phyloP scores from a whole-genome alignment of 2,888 invertebrate species.

The Gandaritis pyraliata region DNA sequence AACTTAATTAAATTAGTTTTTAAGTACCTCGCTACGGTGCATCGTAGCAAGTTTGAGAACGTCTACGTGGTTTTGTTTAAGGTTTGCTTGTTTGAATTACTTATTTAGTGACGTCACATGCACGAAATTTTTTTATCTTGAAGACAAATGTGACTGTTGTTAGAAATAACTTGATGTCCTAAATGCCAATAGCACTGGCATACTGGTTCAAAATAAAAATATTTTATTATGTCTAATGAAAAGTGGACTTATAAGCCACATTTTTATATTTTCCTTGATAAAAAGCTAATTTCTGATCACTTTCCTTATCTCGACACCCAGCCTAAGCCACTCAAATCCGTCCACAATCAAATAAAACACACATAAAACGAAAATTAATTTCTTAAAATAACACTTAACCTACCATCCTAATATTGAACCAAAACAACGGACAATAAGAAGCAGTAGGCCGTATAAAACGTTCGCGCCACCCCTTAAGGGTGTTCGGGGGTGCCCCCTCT shows the following conservation, averaged over 20 bases:
- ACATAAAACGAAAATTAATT: constrained; percentile 53
- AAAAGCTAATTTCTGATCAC: constrained; percentile 15
- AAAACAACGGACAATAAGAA: constrained; percentile 79
- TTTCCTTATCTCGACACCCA: constrained; percentile 17
- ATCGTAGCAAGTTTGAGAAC: constrained; percentile 18
- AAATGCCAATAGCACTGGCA: too few relatives aligned
- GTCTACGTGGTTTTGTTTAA: constrained; percentile 9
- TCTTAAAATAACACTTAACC: constrained; percentile 72
- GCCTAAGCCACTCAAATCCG: constrained; percentile 24
- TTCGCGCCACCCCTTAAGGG: constrained; percentile 66
- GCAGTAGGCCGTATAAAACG: constrained; percentile 77
- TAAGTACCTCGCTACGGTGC: constrained; percentile 17
- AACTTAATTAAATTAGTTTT: constrained; percentile 29
- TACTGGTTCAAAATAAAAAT: too few relatives aligned
- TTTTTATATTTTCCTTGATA: constrained; percentile 8
- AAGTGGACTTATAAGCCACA: neutral
- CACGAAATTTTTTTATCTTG: too few relatives aligned
- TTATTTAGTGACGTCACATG: neutral
- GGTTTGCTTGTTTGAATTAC: neutral
- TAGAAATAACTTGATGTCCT: too few relatives aligned
- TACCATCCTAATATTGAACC: constrained; percentile 78
- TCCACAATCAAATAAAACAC: constrained; percentile 39
- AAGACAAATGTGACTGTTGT: too few relatives aligned
- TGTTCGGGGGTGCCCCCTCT: constrained; percentile 68
- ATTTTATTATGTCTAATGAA: neutral